Base-by-base conservation (phyloP, 2,113 vertebrate genomes). In the Ophiodon elongatus region DNA sequence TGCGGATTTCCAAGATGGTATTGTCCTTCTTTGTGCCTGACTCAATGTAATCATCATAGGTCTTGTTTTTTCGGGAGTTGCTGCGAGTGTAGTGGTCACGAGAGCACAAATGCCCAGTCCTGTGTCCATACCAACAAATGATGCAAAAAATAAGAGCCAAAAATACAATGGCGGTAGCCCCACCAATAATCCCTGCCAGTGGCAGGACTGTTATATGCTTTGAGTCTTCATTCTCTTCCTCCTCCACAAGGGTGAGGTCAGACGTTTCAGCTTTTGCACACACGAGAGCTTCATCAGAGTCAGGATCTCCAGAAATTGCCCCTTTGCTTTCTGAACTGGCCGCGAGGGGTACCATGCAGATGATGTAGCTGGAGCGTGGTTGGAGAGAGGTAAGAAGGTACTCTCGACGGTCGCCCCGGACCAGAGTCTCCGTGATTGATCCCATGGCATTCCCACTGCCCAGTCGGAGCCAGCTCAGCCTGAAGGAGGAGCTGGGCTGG, bases 1-100 rank as follows among this genome's bases (percentile, higher is more conserved):
- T 95, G 5, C 94, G 95, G 83, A 98, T 97, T 88, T 98, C 97
- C 85, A 98, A 92, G 71, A 98, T 98, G 72, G 96, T 97, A 80
- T 96, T 98, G 83, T 98, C 97, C 89, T 98, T 98, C 93, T 98
- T 98, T 77, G 97, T 98, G 83, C 97, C 97, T 0, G 97, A 97
- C 87, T 98, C 97, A 71, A 98, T 93, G 39, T 98, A 98, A 88
- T 97, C 97, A 1, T 97, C 97, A 78, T 96, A 96, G 82, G 86
- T 94, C 82, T 97, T 96, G 81, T 89, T 96, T 89, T 94, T 95
- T 65, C 95, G 91, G 14, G 94, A 92, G 70, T 90, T 93, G 85
- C 68, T 94, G 75, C 97, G 95, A 64, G 94, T 96, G 56, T 95
- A 96, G 89, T 96, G 92, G 54, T 97, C 96, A 66, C 88, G 95